Base-by-base conservation (phyloP, 1,140 invertebrate genomes). In the Alviniconcha marisindica region DNA sequence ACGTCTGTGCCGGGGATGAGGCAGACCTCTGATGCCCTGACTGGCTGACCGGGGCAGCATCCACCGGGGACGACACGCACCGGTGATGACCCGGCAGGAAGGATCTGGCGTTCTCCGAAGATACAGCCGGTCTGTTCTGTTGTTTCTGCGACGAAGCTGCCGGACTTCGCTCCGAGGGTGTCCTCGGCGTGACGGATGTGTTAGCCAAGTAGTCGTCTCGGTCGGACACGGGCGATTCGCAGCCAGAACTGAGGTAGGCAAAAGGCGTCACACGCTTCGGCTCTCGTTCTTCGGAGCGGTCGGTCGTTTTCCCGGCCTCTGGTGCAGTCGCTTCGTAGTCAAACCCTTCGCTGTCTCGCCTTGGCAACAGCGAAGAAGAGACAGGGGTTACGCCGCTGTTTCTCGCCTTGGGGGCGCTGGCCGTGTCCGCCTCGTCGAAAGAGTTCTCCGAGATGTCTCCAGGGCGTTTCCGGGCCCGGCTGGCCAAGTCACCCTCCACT, bases 261-360 rank as follows among this genome's bases (percentile, higher is more conserved):
- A 71, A 71, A 7, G 69, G 69, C 24, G 69, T 71, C 36, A 40
- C 36, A 40, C 69, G 38, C 24, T 40, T 14, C 2, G 36, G 10
- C 0, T 18, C 36, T 3, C 28, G 36, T 5, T 40, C 36, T 71
- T 0, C 2, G 7, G 10, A 14, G 24, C 14, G 36, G 0, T 71
- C 36, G 18, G 14, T 40, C 36, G 31, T 69, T 10, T 28, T 33
- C 28, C 2, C 36, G 69, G 69, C 36, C 2, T 28, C 36, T 5
- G 14, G 15, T 2, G 7, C 33, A 2, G 5, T 33, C 3, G 36
- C 33, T 40, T 15, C 69, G 24, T 40, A 71, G 10, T 71, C 36
- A 71, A 71, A 71, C 7, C 66, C 69, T 40, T 40, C 69, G 36
- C 69, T 71, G 69, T 71, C 24, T 71, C 40, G 69, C 24, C 69